phyloP scores from a whole-genome alignment of 1,140 invertebrate genomes.

The Argopecten irradians region DNA sequence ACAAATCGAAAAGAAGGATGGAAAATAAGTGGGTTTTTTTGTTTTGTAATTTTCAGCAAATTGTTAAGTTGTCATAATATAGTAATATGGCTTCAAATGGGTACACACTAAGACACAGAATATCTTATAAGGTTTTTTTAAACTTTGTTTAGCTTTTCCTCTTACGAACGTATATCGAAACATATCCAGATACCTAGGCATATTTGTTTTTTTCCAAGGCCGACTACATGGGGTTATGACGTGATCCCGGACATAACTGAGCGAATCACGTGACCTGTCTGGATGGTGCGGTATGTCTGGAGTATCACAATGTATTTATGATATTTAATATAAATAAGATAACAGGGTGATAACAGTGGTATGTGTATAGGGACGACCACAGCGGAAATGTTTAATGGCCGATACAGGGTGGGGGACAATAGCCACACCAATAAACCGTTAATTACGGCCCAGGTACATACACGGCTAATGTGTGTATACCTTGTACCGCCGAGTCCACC shows the following conservation, averaged over 20 bases:
- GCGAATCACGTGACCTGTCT: neutral
- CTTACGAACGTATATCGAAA: no score
- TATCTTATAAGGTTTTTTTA: no score
- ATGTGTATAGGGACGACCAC: neutral
- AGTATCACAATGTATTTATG: neutral
- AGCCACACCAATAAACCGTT: neutral
- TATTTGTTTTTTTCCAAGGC: neutral
- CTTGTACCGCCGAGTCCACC: neutral
- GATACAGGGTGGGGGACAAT: neutral
- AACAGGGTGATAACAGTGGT: neutral
- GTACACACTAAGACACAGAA: no score
- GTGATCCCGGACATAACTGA: neutral
- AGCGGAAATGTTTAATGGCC: neutral
- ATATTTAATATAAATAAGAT: slow-evolving; percentile 24
- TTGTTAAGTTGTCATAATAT: no score
- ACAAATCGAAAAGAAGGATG: no score
- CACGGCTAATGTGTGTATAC: neutral
- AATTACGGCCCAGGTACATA: neutral
- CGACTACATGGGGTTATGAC: neutral
- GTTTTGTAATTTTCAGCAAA: no score
- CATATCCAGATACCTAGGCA: no score
- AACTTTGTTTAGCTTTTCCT: no score
- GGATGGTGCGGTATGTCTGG: neutral
- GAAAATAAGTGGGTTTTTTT: no score
- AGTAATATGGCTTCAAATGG: no score